A percentile compares a stretch with the other conserved stretches of the same genome.
phyloP scores from a whole-genome alignment of 2,888 invertebrate species.

The Griposia aprilina region DNA sequence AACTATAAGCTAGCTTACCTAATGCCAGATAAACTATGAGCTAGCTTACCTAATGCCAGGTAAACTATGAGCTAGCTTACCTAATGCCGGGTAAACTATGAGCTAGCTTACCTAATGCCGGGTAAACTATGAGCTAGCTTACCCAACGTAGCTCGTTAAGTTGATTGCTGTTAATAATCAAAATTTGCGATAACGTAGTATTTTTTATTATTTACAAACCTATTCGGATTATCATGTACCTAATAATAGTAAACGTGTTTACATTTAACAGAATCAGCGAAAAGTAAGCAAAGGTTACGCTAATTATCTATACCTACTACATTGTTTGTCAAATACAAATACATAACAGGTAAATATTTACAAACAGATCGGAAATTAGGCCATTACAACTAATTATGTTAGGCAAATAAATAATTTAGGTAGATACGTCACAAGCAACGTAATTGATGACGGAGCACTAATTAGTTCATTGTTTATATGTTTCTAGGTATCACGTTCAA shows the following conservation, averaged over 20 bases:
- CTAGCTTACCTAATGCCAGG: no score
- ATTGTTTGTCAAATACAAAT: slow-evolving; percentile 22
- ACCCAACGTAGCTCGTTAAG: not conserved
- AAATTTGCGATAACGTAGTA: not conserved
- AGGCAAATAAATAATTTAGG: not conserved
- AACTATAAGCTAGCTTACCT: no score
- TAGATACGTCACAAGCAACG: not conserved
- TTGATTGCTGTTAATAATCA: not conserved
- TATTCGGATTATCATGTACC: not conserved
- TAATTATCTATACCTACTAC: not conserved
- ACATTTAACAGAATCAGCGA: not conserved
- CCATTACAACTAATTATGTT: not conserved
- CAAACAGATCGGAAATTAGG: slow-evolving; percentile 11
- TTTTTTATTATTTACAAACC: not conserved
- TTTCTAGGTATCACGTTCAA: not conserved
- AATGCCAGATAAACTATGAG: no score
- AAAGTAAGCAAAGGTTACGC: not conserved
- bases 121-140: no score
- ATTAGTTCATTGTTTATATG: not conserved
- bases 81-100: no score
- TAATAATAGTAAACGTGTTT: slow-evolving; percentile 2
- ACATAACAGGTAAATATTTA: slow-evolving; percentile 18
- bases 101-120: no score
- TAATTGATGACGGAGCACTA: not conserved
- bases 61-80: no score